These are phyloP conservation scores for Drosophila bipectinata DNA, from an alignment of 1,140 invertebrate species.

Conservation along the genomic window DNA sequence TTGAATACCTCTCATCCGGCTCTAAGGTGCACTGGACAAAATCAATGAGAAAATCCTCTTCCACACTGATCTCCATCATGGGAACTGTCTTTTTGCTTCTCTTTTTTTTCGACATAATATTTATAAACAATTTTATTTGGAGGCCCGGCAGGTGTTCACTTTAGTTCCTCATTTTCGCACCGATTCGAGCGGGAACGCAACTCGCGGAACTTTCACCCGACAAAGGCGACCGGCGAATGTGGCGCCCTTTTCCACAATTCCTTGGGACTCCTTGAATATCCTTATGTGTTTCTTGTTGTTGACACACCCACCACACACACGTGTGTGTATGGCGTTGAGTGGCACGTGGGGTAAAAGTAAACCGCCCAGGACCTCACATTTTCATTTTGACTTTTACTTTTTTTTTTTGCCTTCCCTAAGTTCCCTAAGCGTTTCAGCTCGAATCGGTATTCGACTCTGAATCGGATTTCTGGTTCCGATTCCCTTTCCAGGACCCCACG, in stretches of 20 bases:
- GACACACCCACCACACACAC: conserved; percentile 27
- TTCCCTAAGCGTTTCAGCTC: conserved; percentile 1
- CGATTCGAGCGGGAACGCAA: conserved; percentile 24
- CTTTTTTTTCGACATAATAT: conserved; percentile 5
- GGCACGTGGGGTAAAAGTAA: conserved; percentile 27
- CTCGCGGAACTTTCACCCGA: conserved; percentile 63
- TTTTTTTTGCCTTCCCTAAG: background rate
- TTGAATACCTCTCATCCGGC: conserved; percentile 62
- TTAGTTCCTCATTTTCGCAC: conserved; percentile 40
- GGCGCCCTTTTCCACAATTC: conserved; percentile 53
- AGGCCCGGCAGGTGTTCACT: conserved; percentile 14
- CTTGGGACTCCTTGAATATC: conserved; percentile 40
- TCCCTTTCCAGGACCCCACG: conserved; percentile 8
- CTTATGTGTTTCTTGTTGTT: conserved; percentile 29
- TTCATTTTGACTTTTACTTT: conserved; percentile 23
- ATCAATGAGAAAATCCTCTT: conserved; percentile 69
- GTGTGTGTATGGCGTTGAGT: conserved; percentile 53
- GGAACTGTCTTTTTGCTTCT: conserved; percentile 21
- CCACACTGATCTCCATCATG: conserved; percentile 30
- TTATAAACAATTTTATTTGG: background rate
- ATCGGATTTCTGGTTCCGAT: conserved; percentile 1
- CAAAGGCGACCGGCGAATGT: conserved; percentile 67
- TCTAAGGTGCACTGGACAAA: conserved; percentile 78
- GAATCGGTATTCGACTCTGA: conserved; percentile 6
- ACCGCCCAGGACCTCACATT: conserved; percentile 2